Conservation (phyloP, 2,888 invertebrate genomes). For the Pantelozetes paolii region DNA sequence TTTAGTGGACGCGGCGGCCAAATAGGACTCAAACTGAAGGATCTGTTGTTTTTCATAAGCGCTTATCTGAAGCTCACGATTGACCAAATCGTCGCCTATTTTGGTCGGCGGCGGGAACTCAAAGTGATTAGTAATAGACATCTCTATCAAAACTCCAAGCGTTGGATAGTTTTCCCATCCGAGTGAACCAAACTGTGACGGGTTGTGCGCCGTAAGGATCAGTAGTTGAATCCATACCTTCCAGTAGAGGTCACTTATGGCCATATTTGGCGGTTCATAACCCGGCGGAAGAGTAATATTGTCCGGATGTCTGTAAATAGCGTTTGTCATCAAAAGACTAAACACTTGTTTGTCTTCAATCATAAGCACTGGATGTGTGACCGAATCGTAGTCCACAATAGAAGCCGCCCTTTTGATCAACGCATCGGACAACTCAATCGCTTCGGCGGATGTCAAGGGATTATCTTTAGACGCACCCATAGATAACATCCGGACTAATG, state of each 20-base stretch:
- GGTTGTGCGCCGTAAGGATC: conserved; percentile 88
- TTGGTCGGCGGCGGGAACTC: conserved; percentile 67
- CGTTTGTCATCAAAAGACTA: conserved; percentile 82
- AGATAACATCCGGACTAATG: conserved; percentile 71
- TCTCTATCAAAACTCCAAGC: conserved; percentile 83
- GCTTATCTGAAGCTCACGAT: conserved; percentile 57
- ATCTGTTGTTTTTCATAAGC: conserved; percentile 71
- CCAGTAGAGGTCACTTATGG: conserved; percentile 90
- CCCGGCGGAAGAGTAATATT: conserved; percentile 80
- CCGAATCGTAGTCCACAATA: conserved; percentile 63
- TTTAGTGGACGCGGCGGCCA: conserved; percentile 76
- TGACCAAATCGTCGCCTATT: conserved; percentile 56
- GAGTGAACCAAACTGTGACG: conserved; percentile 70
- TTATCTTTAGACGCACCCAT: conserved; percentile 68
- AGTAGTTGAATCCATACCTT: conserved; percentile 84
- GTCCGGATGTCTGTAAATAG: conserved; percentile 86
- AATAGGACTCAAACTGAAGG: conserved; percentile 81
- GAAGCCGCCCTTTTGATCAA: conserved; percentile 77
- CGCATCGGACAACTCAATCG: conserved; percentile 78
- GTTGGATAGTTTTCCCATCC: conserved; percentile 89
- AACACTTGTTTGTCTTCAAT: conserved; percentile 65
- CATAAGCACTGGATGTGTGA: conserved; percentile 32
- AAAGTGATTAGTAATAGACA: conserved; percentile 86
- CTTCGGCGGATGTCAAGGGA: conserved; percentile 73
- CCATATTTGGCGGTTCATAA: conserved; percentile 78